A percentile compares a stretch with the other conserved stretches of the same genome.
These are phyloP conservation scores for Dinomys branickii DNA, from an alignment of 2,113 vertebrate genomes.

Conservation along the genomic window DNA sequence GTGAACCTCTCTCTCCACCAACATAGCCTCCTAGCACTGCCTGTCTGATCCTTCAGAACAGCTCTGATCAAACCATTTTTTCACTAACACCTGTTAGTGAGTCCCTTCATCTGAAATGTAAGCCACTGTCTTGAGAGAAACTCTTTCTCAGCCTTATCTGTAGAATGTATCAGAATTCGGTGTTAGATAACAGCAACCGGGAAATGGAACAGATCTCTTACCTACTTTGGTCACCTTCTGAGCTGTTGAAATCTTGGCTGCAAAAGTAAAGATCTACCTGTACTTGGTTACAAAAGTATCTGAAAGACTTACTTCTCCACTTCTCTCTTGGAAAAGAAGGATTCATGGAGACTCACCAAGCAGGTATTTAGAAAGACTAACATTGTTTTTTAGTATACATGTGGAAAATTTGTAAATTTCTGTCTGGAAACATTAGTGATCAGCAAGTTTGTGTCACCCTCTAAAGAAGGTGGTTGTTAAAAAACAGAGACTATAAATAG, in stretches of 20 bases:
- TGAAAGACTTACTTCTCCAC: not conserved
- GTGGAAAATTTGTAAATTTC: not conserved
- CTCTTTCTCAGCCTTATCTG: not conserved
- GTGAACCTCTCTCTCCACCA: not conserved
- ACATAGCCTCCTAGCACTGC: not conserved
- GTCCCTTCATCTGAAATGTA: not conserved
- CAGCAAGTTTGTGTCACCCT: not conserved
- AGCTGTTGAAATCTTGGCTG: not conserved
- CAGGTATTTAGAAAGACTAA: conserved; percentile 2
- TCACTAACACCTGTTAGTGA: no score
- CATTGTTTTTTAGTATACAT: not conserved
- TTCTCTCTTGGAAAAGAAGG: not conserved
- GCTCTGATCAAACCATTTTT: not conserved
- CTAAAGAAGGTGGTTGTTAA: not conserved
- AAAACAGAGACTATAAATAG: not conserved
- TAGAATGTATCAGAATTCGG: not conserved
- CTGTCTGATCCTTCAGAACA: not conserved
- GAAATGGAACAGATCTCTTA: not conserved
- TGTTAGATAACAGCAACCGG: not conserved
- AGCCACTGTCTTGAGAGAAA: not conserved
- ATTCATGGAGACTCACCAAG: not conserved
- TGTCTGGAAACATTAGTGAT: not conserved
- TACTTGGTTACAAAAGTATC: not conserved
- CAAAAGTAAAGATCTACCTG: not conserved
- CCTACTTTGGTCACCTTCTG: not conserved